Base-by-base conservation (phyloP, 2,888 invertebrate genomes). In the Polymixis lichenea region DNA sequence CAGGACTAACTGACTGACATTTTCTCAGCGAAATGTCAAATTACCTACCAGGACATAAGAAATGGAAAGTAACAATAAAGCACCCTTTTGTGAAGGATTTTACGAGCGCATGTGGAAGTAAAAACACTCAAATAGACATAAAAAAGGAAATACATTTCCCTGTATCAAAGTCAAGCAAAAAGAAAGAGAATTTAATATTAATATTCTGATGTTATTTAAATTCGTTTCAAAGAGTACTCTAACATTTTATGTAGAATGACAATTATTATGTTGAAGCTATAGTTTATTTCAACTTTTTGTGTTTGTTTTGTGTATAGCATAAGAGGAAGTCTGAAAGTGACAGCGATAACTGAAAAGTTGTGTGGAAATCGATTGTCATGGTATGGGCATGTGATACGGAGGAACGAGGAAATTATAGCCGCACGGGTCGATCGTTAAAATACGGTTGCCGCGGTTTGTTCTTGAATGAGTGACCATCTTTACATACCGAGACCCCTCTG, bases 21-120 rank as follows among this genome's bases (percentile, higher is more conserved):
- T 32, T 75, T 17, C 28, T 19, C 22, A 82, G 49, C 22, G 2
- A 53, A 72, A 83, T 51, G 68, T 46, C 69, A 83, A 68, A 69
- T 49, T 8, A 19, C 28, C n/a, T 61, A 22, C 51, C 60, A 68
- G 46, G 65, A 55, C 22, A 74, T 49, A 58, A 28, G 53, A 51
- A 74, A 67, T 56, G 65, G 58, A 80, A 62, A 67, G 32, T 49
- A 32, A 70, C 75, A 67, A 80, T 84, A 82, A 70, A 80, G 80
- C 81, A 82, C n/a, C 67, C 70, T 70, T 58, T 58, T 84, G 69
- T 67, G 75, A 70, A 75, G 80, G 32, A 73, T 80, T 82, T 84
- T 84, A 82, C 84, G 81, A 84, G 75, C 70, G 62, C 64, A 70
- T 65, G 66, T 51, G 75, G 72, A 80, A 55, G 58, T 79, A 80